A percentile compares a stretch with the other conserved stretches of the same genome.
These are phyloP conservation scores for Cottoperca gobio DNA, from an alignment of 2,797 vertebrate species.

Conservation along the genomic window DNA sequence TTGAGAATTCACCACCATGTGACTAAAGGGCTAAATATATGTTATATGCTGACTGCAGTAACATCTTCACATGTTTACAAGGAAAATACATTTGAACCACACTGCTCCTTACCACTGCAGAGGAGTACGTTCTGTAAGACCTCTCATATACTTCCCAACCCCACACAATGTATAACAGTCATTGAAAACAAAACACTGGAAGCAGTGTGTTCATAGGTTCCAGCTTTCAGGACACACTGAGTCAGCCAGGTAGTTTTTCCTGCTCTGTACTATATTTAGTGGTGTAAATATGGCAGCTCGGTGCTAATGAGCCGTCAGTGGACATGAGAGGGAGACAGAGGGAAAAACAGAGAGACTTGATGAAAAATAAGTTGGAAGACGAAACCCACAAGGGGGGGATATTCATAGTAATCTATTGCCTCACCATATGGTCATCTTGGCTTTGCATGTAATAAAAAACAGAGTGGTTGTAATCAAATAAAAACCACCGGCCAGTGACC, in stretches of 20 bases:
- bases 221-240: slow-evolving; percentile 30
- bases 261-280: slow-evolving; percentile 60
- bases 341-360: not conserved
- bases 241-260: slow-evolving; percentile 29
- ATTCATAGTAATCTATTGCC: slow-evolving; percentile 47
- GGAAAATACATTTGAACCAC: slow-evolving; percentile 10
- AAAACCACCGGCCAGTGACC: slow-evolving; percentile 9
- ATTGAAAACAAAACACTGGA: slow-evolving; percentile 13
- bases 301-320: slow-evolving; percentile 69
- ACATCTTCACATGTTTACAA: slow-evolving; percentile 39
- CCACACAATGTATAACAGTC: not conserved
- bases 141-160: slow-evolving; percentile 2
- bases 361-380: slow-evolving; percentile 31
- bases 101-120: not conserved
- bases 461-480: slow-evolving; percentile 42
- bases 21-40: slow-evolving; percentile 58
- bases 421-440: slow-evolving; percentile 43
- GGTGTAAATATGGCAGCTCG: slow-evolving; percentile 58
- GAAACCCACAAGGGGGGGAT: slow-evolving; percentile 3
- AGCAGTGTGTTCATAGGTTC: slow-evolving; percentile 18
- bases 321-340: slow-evolving; percentile 30
- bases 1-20: slow-evolving; percentile 61
- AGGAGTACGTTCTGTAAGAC: not conserved
- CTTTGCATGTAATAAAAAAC: slow-evolving; percentile 48
- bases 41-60: slow-evolving; percentile 14